phyloP scores from a whole-genome alignment of 2,113 vertebrate genomes.

The Okapia johnstoni region DNA sequence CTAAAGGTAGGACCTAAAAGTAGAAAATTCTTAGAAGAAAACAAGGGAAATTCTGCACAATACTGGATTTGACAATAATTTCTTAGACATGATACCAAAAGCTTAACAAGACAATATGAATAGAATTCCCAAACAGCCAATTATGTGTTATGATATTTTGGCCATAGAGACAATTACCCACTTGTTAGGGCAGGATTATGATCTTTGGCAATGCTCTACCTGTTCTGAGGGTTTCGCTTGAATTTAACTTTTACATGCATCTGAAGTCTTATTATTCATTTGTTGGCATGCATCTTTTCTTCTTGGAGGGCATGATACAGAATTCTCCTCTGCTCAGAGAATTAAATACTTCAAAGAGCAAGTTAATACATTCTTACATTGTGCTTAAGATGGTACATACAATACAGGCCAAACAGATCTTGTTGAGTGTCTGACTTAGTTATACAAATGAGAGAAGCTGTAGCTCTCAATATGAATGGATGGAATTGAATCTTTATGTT shows the following conservation, averaged over 20 bases:
- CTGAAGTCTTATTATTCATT: not conserved
- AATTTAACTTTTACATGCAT: not conserved
- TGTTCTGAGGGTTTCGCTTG: not conserved
- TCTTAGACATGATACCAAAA: not conserved
- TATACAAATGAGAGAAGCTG: not conserved
- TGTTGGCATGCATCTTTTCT: not conserved
- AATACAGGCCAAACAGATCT: not conserved
- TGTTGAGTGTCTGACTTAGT: not conserved
- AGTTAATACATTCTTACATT: not conserved
- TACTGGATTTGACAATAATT: not conserved
- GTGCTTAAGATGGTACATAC: not conserved
- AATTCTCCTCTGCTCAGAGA: not conserved
- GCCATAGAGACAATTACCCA: not conserved
- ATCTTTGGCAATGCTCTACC: not conserved
- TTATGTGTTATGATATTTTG: not conserved
- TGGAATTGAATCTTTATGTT: not conserved
- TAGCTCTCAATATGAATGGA: not conserved
- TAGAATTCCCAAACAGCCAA: not conserved
- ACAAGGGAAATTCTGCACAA: not conserved
- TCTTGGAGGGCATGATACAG: not conserved
- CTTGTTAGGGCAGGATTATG: not conserved
- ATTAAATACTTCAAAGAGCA: not conserved
- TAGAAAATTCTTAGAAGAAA: not conserved
- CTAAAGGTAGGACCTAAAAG: not conserved
- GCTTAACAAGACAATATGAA: not conserved